A percentile compares a stretch with the other conserved stretches of the same genome.
Conservation (phyloP, 2,888 invertebrate genomes). For the Anoplius nigerrimus region DNA sequence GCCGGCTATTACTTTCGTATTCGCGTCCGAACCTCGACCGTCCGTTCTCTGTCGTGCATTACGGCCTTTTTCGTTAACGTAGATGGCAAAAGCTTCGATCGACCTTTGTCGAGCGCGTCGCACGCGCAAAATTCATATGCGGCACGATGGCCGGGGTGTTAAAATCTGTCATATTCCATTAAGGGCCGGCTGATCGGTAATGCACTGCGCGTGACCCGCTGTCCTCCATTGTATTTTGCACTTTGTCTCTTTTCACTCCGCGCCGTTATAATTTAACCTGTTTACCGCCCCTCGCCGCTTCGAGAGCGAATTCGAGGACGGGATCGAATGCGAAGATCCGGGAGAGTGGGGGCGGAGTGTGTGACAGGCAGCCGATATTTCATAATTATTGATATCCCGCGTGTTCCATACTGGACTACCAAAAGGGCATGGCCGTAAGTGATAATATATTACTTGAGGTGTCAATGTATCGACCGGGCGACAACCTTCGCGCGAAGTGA, state of each 20-base stretch:
- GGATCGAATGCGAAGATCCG: slow-evolving; percentile 18
- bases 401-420: slow-evolving; percentile 28
- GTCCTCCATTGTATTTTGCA: slow-evolving; percentile 53
- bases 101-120: background rate
- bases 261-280: slow-evolving; percentile 57
- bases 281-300: slow-evolving; percentile 44
- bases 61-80: no score
- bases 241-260: slow-evolving; percentile 48
- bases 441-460: slow-evolving; percentile 47
- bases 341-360: slow-evolving; percentile 28
- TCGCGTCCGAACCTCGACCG: no score
- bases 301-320: slow-evolving; percentile 16
- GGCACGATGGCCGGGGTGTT: slow-evolving; percentile 31
- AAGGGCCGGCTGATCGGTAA: slow-evolving; percentile 50
- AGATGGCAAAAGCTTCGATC: no score
- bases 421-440: slow-evolving; percentile 37
- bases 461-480: slow-evolving; percentile 23
- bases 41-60: no score
- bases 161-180: slow-evolving; percentile 55
- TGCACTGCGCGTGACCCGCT: slow-evolving; percentile 42
- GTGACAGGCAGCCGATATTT: slow-evolving; percentile 60
- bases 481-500: background rate
- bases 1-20: no score
- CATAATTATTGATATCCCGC: slow-evolving; percentile 59
- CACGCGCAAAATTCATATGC: slow-evolving; percentile 30